Evolutionary conservation across 2,113 vertebrate species (phyloP).

Genomic region (Planiliza haematocheilus): DNA sequence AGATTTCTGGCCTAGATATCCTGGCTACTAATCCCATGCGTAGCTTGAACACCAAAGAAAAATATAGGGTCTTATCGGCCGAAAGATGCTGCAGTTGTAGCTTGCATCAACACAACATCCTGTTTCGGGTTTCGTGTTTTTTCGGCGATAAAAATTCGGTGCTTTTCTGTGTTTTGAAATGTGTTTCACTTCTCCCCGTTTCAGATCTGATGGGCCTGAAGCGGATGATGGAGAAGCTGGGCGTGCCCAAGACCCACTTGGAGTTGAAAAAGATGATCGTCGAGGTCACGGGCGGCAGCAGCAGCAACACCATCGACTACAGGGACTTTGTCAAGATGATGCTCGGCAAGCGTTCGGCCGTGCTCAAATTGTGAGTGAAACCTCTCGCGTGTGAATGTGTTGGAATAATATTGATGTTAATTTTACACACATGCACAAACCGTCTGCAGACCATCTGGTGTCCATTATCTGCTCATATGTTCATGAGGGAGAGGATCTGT

Average conservation of each 20-base stretch:
- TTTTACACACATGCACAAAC: not conserved
- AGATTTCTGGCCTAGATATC: too few species aligned
- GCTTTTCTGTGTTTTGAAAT: too few species aligned
- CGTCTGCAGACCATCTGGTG: not conserved
- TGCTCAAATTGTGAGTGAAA: constrained; percentile 95
- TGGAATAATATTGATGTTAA: not conserved
- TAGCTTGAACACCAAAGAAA: too few species aligned
- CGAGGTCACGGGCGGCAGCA: constrained; percentile 90
- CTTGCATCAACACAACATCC: too few species aligned
- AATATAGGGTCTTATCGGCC: too few species aligned
- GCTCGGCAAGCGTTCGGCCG: constrained; percentile 95
- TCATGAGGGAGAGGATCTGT: constrained; percentile 2
- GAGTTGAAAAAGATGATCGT: constrained; percentile 99
- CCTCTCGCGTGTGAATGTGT: not conserved
- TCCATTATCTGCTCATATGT: not conserved
- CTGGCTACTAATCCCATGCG: too few species aligned
- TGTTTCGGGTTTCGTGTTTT: too few species aligned
- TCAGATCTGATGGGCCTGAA: constrained; percentile 97
- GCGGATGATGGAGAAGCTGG: constrained; percentile 98
- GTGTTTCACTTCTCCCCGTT: not conserved
- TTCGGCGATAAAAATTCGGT: too few species aligned
- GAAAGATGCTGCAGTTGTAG: too few species aligned
- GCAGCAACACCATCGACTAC: constrained; percentile 94
- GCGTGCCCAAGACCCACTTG: constrained; percentile 95
- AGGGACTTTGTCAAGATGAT: constrained; percentile 97